phyloP scores from a whole-genome alignment of 2,797 vertebrate species.

The Martes flavigula region DNA sequence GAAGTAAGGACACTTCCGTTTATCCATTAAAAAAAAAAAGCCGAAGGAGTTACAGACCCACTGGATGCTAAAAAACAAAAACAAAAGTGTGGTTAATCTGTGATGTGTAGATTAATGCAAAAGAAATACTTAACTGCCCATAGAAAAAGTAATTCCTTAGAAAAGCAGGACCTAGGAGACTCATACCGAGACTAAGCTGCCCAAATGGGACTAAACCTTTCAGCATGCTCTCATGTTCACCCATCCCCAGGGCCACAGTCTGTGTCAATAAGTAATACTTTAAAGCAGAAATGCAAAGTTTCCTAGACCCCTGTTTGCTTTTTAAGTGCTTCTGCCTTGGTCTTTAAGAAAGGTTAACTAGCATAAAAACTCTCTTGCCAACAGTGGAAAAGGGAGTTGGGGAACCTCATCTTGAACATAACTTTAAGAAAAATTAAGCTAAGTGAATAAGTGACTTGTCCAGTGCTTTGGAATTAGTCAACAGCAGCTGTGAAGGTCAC shows the following conservation, averaged over 20 bases:
- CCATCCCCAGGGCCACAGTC: background rate
- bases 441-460: conserved; percentile 52
- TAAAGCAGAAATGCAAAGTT: background rate
- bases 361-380: background rate
- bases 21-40: background rate
- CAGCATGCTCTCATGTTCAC: background rate
- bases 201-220: background rate
- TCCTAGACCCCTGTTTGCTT: background rate
- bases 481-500: background rate
- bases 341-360: conserved; percentile 53
- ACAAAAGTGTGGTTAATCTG: background rate
- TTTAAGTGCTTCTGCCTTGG: background rate
- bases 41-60: background rate
- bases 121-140: background rate
- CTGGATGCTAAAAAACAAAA: background rate
- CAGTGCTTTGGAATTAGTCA: background rate
- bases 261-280: conserved; percentile 9
- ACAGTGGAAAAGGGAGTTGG: background rate
- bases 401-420: background rate
- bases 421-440: conserved; percentile 47
- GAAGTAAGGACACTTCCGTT: background rate
- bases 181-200: background rate
- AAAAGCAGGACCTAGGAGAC: background rate
- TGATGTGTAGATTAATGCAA: background rate
- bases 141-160: background rate